phyloP scores from a whole-genome alignment of 1,140 invertebrate genomes.

The Nixonia krombeini region DNA sequence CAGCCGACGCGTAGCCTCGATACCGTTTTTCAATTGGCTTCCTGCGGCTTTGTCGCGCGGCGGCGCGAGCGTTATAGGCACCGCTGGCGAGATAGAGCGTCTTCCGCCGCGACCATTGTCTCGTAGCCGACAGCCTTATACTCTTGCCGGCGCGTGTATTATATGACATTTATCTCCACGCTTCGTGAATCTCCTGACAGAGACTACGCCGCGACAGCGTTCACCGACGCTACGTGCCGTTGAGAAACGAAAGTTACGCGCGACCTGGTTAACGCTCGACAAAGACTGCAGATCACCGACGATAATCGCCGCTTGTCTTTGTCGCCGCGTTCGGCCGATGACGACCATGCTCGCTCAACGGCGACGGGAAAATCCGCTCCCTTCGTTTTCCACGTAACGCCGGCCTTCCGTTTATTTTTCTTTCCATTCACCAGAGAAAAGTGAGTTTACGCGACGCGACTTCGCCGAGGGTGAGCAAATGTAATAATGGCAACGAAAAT shows the following conservation, averaged over 20 bases:
- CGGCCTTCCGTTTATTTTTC: no score
- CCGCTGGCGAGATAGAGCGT: slow-evolving; percentile 45
- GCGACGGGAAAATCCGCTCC: no score
- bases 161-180: slow-evolving; percentile 50
- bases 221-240: slow-evolving; percentile 26
- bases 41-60: slow-evolving; percentile 46
- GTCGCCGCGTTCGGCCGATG: slow-evolving; percentile 8
- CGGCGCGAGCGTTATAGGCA: slow-evolving; percentile 29
- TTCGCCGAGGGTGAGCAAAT: no score
- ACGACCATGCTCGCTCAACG: no score
- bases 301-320: slow-evolving; percentile 19
- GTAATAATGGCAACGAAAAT: no score
- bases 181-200: slow-evolving; percentile 43
- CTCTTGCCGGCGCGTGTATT: slow-evolving; percentile 43
- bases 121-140: slow-evolving; percentile 36
- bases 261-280: slow-evolving; percentile 36
- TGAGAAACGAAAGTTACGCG: slow-evolving; percentile 37
- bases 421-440: no score
- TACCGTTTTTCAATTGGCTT: slow-evolving; percentile 53
- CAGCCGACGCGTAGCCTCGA: no score
- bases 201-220: slow-evolving; percentile 31
- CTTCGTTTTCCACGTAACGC: no score
- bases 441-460: no score
- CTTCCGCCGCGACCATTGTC: slow-evolving; percentile 47
- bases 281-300: slow-evolving; percentile 32